phyloP scores from a whole-genome alignment of 1,140 invertebrate species.

The Ostrea edulis region DNA sequence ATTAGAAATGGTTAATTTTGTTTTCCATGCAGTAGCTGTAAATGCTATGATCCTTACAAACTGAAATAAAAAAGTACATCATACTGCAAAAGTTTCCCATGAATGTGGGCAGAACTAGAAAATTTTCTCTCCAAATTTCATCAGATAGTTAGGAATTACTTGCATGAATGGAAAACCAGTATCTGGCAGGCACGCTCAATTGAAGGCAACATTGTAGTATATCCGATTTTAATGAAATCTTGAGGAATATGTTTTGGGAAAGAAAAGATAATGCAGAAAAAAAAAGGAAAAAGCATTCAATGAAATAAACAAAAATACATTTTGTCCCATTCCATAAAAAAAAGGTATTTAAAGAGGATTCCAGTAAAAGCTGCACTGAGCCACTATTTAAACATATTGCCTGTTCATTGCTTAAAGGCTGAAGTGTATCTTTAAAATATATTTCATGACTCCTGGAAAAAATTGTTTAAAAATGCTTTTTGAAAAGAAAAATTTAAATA shows the following conservation, averaged over 20 bases:
- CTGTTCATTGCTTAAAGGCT: not conserved
- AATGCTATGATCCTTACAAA: not conserved
- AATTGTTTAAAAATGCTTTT: not conserved
- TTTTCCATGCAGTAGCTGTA: no score
- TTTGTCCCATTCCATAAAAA: not conserved
- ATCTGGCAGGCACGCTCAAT: conserved; percentile 17
- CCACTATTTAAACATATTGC: not conserved
- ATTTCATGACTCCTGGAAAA: conserved; percentile 15
- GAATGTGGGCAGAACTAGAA: not conserved
- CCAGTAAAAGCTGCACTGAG: not conserved
- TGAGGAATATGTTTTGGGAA: conserved; percentile 5
- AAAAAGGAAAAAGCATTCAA: not conserved
- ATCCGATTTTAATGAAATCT: conserved; percentile 20
- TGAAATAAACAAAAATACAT: not conserved
- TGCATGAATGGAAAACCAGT: conserved; percentile 29
- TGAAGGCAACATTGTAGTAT: conserved; percentile 19
- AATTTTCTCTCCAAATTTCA: conserved; percentile 4
- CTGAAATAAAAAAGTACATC: not conserved
- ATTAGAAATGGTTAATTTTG: no score
- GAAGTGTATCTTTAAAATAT: not conserved
- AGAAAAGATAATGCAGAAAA: conserved; percentile 3
- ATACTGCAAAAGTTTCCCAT: conserved; percentile 19
- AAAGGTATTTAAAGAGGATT: not conserved
- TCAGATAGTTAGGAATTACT: conserved; percentile 30
- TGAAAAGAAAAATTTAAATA: conserved; percentile 33